Evolutionary conservation across 1,140 invertebrate species (phyloP).

Genomic region (Aphis craccivora): DNA sequence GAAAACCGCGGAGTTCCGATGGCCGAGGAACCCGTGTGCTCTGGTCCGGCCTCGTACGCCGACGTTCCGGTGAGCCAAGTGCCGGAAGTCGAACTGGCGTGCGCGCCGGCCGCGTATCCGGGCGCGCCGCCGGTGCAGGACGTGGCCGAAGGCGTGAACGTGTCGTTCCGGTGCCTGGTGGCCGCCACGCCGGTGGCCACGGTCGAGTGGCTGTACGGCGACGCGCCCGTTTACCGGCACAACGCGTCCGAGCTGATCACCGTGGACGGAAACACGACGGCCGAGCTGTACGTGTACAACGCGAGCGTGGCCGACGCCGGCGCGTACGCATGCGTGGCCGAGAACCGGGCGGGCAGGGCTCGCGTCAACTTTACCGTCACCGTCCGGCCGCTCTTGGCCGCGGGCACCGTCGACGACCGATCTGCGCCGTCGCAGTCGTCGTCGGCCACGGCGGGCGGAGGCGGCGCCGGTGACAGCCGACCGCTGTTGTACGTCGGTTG

Average conservation of each 20-base stretch:
- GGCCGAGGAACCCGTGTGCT: constrained; percentile 76
- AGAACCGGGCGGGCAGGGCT: constrained; percentile 79
- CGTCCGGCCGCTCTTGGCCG: constrained; percentile 72
- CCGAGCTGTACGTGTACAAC: constrained; percentile 77
- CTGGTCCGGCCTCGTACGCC: constrained; percentile 72
- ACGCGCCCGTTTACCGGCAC: constrained; percentile 75
- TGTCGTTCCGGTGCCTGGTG: constrained; percentile 79
- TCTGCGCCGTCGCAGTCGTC: constrained; percentile 60
- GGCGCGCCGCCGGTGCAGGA: constrained; percentile 76
- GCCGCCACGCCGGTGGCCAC: constrained; percentile 79
- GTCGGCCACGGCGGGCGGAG: constrained; percentile 59
- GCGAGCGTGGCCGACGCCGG: constrained; percentile 79
- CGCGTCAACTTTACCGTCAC: constrained; percentile 80
- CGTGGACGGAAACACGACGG: constrained; percentile 72
- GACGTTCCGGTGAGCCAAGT: constrained; percentile 75
- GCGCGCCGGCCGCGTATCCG: constrained; percentile 75
- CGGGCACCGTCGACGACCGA: constrained; percentile 71
- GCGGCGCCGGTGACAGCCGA: constrained; percentile 61
- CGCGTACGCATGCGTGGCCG: constrained; percentile 80
- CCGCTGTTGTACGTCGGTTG: constrained; percentile 62
- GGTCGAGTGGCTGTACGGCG: constrained; percentile 82
- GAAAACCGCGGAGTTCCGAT: constrained; percentile 77
- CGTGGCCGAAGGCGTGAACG: constrained; percentile 79
- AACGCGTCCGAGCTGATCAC: constrained; percentile 73
- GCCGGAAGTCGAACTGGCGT: constrained; percentile 78